Evolutionary conservation across 2,113 vertebrate species (phyloP).

Genomic region (Motacilla alba): DNA sequence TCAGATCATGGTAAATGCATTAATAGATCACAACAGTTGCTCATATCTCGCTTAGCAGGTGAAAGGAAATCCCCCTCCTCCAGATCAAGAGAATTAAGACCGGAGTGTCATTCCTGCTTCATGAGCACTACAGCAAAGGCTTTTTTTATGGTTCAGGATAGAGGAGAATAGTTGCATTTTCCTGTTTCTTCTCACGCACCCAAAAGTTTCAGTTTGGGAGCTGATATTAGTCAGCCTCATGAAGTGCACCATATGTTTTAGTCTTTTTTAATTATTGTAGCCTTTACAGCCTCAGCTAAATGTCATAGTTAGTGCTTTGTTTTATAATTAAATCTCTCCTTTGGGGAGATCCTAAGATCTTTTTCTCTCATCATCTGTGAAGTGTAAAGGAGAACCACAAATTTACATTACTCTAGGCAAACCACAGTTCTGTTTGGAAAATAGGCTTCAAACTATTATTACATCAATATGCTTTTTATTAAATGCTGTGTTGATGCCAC

Average conservation of each 20-base stretch:
- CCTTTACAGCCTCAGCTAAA: conserved; percentile 38
- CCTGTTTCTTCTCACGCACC: neutral
- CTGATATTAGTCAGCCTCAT: neutral
- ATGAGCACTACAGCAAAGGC: neutral
- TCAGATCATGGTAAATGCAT: neutral
- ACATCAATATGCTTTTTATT: neutral
- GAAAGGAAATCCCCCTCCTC: neutral
- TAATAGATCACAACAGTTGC: neutral
- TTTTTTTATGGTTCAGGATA: neutral
- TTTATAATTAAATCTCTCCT: conserved; percentile 40
- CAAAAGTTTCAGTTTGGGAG: neutral
- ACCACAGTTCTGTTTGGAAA: conserved; percentile 22
- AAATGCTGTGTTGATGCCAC: neutral
- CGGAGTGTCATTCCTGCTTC: neutral
- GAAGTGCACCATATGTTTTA: conserved; percentile 6
- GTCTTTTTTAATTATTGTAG: conserved; percentile 26
- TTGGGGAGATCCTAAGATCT: neutral
- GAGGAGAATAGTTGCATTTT: neutral
- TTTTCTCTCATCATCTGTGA: neutral
- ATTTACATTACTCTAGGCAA: conserved; percentile 26
- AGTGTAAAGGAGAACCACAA: neutral
- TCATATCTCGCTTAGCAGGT: neutral
- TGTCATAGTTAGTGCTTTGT: conserved; percentile 25
- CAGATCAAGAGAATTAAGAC: neutral
- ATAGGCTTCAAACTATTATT: conserved; percentile 19